Evolutionary conservation across 1,140 invertebrate species (phyloP).

Genomic region (Orchestia grillus): DNA sequence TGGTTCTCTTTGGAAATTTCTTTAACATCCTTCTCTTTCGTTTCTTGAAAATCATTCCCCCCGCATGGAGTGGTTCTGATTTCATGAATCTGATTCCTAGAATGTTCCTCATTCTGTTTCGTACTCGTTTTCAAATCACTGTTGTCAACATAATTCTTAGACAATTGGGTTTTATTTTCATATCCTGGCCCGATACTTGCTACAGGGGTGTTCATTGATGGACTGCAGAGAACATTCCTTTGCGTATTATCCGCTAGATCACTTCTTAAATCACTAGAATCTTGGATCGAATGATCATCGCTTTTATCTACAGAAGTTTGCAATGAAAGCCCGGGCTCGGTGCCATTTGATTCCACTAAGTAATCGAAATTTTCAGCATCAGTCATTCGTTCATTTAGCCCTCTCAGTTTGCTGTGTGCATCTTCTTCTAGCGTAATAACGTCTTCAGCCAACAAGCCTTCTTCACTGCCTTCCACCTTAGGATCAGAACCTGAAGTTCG

Average conservation of each 20-base stretch:
- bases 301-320: too few relatives aligned
- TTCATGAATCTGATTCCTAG: background rate
- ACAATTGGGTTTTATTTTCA: background rate
- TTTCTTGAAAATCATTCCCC: background rate
- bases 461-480: background rate
- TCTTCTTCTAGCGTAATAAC: background rate
- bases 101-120: background rate
- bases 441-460: background rate
- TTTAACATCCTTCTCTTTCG: background rate
- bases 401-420: background rate
- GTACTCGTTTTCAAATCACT: background rate
- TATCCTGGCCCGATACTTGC: background rate
- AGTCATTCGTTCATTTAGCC: background rate
- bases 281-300: too few relatives aligned
- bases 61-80: background rate
- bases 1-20: background rate
- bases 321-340: too few relatives aligned
- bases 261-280: too few relatives aligned
- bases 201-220: background rate
- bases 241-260: background rate
- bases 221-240: background rate
- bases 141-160: background rate
- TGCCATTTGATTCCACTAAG: background rate
- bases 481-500: background rate
- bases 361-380: background rate